phyloP scores from a whole-genome alignment of 2,113 vertebrate genomes.

The Cyprinodon tularosa region DNA sequence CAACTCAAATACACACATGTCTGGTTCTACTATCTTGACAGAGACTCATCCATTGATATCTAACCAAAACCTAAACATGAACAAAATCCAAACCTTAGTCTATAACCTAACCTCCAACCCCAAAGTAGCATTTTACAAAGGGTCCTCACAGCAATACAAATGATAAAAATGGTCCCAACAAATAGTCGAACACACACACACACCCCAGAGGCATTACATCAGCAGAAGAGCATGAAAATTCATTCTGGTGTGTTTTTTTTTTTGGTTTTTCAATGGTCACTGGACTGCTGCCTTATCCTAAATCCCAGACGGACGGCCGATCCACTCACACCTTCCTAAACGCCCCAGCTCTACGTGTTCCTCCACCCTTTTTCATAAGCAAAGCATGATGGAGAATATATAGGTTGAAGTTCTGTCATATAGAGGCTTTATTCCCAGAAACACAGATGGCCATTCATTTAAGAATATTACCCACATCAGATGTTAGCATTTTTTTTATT shows the following conservation, averaged over 20 bases:
- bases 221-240: conserved; percentile 60
- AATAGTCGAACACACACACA: conserved; percentile 6
- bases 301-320: conserved; percentile 38
- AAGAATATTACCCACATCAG: not conserved
- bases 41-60: no score
- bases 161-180: no score
- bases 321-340: conserved; percentile 38
- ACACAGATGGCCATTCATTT: not conserved
- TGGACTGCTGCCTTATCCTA: conserved; percentile 47
- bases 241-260: conserved; percentile 55
- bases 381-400: conserved; percentile 53
- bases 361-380: not conserved
- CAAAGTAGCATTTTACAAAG: no score
- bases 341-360: conserved; percentile 1
- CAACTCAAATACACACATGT: conserved; percentile 18
- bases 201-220: conserved; percentile 54
- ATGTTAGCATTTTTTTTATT: not conserved
- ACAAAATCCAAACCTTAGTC: no score
- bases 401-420: conserved; percentile 46
- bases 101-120: no score
- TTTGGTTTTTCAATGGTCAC: conserved; percentile 53
- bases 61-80: no score
- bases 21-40: no score
- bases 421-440: conserved; percentile 41
- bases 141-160: no score